phyloP scores from a whole-genome alignment of 2,113 vertebrate genomes.

The Halichoeres trimaculatus region DNA sequence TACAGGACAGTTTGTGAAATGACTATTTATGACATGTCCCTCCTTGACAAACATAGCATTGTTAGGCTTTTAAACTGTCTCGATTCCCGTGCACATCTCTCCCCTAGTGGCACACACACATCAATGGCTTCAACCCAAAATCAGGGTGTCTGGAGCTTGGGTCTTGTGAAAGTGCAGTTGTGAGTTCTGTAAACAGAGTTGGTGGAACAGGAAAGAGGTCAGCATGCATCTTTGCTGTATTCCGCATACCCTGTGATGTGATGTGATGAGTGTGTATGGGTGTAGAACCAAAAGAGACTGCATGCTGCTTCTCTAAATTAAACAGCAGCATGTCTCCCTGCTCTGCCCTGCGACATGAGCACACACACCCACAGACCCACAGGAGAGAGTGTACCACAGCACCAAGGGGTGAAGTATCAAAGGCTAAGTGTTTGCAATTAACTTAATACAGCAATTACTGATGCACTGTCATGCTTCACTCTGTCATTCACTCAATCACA shows the following conservation, averaged over 20 bases:
- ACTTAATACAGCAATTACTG: slow-evolving; percentile 42
- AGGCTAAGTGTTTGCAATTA: slow-evolving; percentile 45
- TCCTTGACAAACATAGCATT: slow-evolving; percentile 5
- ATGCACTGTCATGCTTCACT: slow-evolving; percentile 53
- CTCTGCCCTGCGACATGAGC: slow-evolving; percentile 27
- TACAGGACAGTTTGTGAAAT: not conserved
- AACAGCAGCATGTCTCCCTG: slow-evolving; percentile 27
- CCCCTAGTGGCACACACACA: not conserved
- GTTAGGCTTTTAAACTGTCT: slow-evolving; percentile 23
- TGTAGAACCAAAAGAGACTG: slow-evolving; percentile 12
- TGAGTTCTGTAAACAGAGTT: not conserved
- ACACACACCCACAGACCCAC: slow-evolving; percentile 8
- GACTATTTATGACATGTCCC: not conserved
- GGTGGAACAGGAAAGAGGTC: not conserved
- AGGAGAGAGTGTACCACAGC: slow-evolving; percentile 45
- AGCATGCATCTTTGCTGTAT: not conserved
- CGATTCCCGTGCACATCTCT: slow-evolving; percentile 4
- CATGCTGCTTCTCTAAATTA: slow-evolving; percentile 47
- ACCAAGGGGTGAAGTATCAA: slow-evolving; percentile 62
- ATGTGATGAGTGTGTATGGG: not conserved
- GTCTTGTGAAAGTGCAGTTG: not conserved
- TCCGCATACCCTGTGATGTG: not conserved
- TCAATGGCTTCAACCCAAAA: not conserved
- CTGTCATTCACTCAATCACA: slow-evolving; percentile 9
- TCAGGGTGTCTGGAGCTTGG: not conserved